Evolutionary conservation across 1,140 invertebrate species (phyloP).

Genomic region (Hetaerina americana): DNA sequence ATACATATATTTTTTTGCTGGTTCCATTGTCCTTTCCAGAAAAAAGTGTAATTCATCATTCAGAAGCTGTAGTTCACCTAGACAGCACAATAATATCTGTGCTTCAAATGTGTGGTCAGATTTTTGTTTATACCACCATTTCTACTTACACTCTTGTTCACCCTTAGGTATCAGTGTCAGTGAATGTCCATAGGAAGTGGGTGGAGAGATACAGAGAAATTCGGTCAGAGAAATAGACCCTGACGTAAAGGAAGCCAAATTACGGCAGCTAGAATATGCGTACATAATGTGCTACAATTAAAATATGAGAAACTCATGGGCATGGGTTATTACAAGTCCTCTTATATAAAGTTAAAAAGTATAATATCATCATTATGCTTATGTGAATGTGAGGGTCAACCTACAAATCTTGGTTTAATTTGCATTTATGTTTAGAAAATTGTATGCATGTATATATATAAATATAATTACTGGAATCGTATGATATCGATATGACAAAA

Average conservation of each 20-base stretch:
- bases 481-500: not conserved
- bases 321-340: not conserved
- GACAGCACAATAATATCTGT: not conserved
- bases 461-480: not conserved
- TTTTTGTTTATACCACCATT: not conserved
- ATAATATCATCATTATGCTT: not conserved
- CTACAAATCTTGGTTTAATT: not conserved
- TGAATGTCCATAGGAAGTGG: not conserved
- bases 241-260: not conserved
- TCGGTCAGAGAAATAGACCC: not conserved
- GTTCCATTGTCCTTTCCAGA: not conserved
- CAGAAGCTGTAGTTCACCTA: too few species aligned
- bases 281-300: not conserved
- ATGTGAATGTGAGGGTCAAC: not conserved
- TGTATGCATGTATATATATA: not conserved
- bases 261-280: not conserved
- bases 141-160: too few species aligned
- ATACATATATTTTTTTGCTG: not conserved
- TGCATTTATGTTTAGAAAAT: not conserved
- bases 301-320: not conserved
- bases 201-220: not conserved
- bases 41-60: too few species aligned
- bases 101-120: not conserved
- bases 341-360: too few species aligned
- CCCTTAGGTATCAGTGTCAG: not conserved